phyloP scores from a whole-genome alignment of 2,113 vertebrate genomes.

The Alaudala cheleensis region DNA sequence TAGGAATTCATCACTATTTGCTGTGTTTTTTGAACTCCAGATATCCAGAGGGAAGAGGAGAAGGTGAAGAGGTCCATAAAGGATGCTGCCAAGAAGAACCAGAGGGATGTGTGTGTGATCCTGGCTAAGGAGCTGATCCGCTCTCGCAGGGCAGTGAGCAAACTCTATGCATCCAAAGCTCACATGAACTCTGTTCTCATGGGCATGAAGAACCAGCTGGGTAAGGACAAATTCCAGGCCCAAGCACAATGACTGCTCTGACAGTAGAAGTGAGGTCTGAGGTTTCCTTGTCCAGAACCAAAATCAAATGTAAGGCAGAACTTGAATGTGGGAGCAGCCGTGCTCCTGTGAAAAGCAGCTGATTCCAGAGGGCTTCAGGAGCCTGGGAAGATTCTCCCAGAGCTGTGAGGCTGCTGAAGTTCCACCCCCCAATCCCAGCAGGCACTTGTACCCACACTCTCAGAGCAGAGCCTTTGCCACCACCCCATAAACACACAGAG shows the following conservation, averaged over 20 bases:
- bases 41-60: slow-evolving; percentile 96
- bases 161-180: slow-evolving; percentile 93
- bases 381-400: not conserved
- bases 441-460: accelerated
- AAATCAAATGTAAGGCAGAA: not conserved
- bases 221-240: slow-evolving; percentile 74
- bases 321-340: not conserved
- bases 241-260: not conserved
- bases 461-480: not conserved
- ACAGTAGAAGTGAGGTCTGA: not conserved
- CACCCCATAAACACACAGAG: not conserved
- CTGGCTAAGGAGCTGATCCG: slow-evolving; percentile 94
- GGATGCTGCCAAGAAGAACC: slow-evolving; percentile 94
- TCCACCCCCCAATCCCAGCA: not conserved
- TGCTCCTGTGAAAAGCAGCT: not conserved
- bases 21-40: slow-evolving; percentile 63
- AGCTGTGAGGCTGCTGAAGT: not conserved
- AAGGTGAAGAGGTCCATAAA: slow-evolving; percentile 96
- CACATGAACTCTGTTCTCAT: slow-evolving; percentile 98
- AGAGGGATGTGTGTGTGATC: slow-evolving; percentile 91
- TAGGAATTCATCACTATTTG: not conserved
- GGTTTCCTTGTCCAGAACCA: not conserved
- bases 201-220: slow-evolving; percentile 97
- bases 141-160: slow-evolving; percentile 87
- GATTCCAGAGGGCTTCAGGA: not conserved